Conservation (phyloP, 2,888 invertebrate species). For the Conops quadrifasciatus region DNA sequence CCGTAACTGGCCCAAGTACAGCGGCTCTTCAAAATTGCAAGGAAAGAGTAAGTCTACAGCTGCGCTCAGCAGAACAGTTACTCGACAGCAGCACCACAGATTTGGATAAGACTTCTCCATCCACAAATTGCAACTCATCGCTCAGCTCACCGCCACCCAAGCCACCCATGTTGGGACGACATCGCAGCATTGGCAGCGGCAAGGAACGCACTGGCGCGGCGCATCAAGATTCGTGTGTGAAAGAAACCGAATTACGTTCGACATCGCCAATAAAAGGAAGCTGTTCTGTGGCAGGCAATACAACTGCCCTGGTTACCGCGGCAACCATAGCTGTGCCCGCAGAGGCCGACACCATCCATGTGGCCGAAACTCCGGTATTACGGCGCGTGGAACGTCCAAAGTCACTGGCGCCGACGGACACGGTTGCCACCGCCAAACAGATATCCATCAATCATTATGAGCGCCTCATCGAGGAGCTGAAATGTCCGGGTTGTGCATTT, state of each 20-base stretch:
- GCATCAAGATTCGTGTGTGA: not conserved
- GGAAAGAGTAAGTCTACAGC: constrained; percentile 11
- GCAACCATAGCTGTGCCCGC: constrained; percentile 38
- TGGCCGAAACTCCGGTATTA: constrained; percentile 29
- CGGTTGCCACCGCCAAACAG: constrained; percentile 40
- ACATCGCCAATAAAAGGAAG: not conserved
- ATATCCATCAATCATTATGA: constrained; percentile 60
- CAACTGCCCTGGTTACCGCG: constrained; percentile 33
- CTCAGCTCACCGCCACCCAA: constrained; percentile 56
- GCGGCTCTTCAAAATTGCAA: not conserved
- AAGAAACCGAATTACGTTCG: not conserved
- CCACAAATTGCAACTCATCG: constrained; percentile 40
- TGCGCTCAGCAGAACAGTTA: constrained; percentile 27
- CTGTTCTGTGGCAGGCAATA: constrained; percentile 29
- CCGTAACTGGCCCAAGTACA: no score
- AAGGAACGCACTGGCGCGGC: no score
- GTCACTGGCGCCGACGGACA: constrained; percentile 18
- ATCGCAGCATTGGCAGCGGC: constrained; percentile 53
- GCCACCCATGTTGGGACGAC: constrained; percentile 59
- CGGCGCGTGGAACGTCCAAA: constrained; percentile 27
- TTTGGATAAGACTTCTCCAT: constrained; percentile 23
- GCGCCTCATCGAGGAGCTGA: constrained; percentile 60
- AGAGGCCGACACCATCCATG: constrained; percentile 39
- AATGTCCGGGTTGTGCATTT: constrained; percentile 63
- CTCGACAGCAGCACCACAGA: constrained; percentile 42